phyloP scores from a whole-genome alignment of 2,797 vertebrate species.

The Oophaga sylvatica region DNA sequence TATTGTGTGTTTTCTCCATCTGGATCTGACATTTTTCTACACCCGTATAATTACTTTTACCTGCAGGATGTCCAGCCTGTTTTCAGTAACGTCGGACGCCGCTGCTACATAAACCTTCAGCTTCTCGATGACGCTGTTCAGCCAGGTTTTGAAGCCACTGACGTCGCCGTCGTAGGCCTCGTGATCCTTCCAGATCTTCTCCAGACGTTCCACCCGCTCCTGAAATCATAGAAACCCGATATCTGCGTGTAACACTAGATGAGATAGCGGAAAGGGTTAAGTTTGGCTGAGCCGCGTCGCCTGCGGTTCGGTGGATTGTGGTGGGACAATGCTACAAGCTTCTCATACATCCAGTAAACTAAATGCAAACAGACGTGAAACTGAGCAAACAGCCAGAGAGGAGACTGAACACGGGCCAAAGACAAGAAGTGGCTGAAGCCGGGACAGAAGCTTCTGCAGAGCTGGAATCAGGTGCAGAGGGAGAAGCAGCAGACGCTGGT shows the following conservation, averaged over 20 bases:
- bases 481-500: background rate
- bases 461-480: background rate
- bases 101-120: slow-evolving; percentile 74
- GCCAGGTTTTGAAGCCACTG: slow-evolving; percentile 84
- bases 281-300: background rate
- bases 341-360: slow-evolving; percentile 31
- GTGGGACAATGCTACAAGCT: slow-evolving; percentile 13
- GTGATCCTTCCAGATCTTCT: slow-evolving; percentile 83
- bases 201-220: slow-evolving; percentile 83
- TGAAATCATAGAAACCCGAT: slow-evolving; percentile 65
- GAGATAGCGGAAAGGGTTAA: background rate
- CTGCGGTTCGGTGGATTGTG: background rate
- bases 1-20: background rate
- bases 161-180: slow-evolving; percentile 73
- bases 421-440: background rate
- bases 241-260: background rate
- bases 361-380: slow-evolving; percentile 18
- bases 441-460: background rate
- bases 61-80: slow-evolving; percentile 79
- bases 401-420: slow-evolving; percentile 10
- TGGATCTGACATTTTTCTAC: background rate
- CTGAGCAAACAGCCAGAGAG: slow-evolving; percentile 41
- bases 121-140: slow-evolving; percentile 79
- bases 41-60: slow-evolving; percentile 66
- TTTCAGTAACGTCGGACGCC: slow-evolving; percentile 62